Evolutionary conservation across 1,140 invertebrate genomes (phyloP), one percentile per base, ranked within the genome.

Genomic region (Euwallacea similis): DNA sequence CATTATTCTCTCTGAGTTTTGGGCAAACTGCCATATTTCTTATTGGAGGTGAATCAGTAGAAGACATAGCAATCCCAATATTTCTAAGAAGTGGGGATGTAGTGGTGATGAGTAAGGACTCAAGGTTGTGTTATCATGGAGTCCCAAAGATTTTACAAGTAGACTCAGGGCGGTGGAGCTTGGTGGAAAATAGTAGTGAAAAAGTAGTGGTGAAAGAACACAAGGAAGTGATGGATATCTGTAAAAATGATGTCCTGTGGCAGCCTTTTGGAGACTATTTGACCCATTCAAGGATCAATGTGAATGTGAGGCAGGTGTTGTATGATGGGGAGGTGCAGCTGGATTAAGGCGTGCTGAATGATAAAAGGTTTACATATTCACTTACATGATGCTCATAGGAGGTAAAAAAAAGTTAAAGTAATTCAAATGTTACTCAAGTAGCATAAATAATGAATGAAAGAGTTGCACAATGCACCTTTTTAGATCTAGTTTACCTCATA

Each of bases 1-100:
- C 96, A 0, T 82, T 98, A 11, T 88, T 98, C 77, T 98, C 95
- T 0, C 88, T 61, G 78, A 95, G 93, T 82, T 95, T 96, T 82
- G 94, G 94, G 0, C 92, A 94, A 81, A 88, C 88, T 74, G 93
- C 92, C 8, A 87, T 96, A 75, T 96, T 96, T 83, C 81, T 96
- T 46, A 88, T 96, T 73, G 94, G 94, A 13, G 92, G 92, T 41
- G 75, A 76, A 68, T 87, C 83, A 0, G 87, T 90, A 76, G 85
- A 88, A 53, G 84, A 88, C 55, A 81, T 86, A 68, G 89, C 93
- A 7, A 81, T 85, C 9, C 87, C 92, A 2, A 78, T 96, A 33
- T 86, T 88, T 76, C 79, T 96, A 7, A 80, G 87, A 47, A 94
- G 91, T 82, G 94, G 93, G 7, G 94, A 96, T 83, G 83, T 95